Percentiles rank a stretch among this genome's conserved stretches.
phyloP scores from a whole-genome alignment of 2,113 vertebrate genomes.

The Cynopterus brachyotis region DNA sequence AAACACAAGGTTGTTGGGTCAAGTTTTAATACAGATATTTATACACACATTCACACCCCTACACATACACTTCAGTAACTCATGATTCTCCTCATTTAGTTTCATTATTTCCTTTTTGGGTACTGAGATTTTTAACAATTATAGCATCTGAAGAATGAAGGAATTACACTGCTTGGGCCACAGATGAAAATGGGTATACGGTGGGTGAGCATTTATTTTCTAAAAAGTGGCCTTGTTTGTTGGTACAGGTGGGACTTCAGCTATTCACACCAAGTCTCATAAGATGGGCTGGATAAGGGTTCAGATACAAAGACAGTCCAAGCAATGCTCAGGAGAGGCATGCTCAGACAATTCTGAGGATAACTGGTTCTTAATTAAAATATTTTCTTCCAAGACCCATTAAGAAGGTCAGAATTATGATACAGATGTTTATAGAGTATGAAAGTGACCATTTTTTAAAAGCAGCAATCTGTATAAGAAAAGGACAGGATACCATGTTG shows the following conservation, averaged over 20 bases:
- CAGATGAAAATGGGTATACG: conserved; percentile 46
- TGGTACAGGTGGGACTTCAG: conserved; percentile 65
- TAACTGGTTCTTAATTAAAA: conserved; percentile 77
- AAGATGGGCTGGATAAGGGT: conserved; percentile 70
- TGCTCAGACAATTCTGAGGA: conserved; percentile 73
- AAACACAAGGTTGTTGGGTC: not conserved
- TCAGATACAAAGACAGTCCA: conserved; percentile 74
- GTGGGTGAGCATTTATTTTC: conserved; percentile 72
- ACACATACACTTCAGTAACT: conserved; percentile 24
- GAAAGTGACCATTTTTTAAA: conserved; percentile 80
- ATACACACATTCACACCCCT: conserved; percentile 50
- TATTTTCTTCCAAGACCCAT: conserved; percentile 79
- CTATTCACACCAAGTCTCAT: conserved; percentile 73
- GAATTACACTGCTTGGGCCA: conserved; percentile 44
- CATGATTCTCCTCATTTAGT: conserved; percentile 51
- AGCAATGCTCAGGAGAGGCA: conserved; percentile 62
- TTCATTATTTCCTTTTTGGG: conserved; percentile 69
- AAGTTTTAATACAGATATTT: conserved; percentile 45
- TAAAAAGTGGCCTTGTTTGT: conserved; percentile 63
- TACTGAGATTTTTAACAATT: conserved; percentile 67
- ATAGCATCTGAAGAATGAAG: conserved; percentile 49
- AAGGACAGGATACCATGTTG: conserved; percentile 72
- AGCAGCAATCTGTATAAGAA: conserved; percentile 83
- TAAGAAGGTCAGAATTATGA: conserved; percentile 78
- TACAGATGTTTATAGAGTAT: conserved; percentile 81